Base-by-base conservation (phyloP, 2,113 vertebrate genomes). In the Ctenodactylus gundi region DNA sequence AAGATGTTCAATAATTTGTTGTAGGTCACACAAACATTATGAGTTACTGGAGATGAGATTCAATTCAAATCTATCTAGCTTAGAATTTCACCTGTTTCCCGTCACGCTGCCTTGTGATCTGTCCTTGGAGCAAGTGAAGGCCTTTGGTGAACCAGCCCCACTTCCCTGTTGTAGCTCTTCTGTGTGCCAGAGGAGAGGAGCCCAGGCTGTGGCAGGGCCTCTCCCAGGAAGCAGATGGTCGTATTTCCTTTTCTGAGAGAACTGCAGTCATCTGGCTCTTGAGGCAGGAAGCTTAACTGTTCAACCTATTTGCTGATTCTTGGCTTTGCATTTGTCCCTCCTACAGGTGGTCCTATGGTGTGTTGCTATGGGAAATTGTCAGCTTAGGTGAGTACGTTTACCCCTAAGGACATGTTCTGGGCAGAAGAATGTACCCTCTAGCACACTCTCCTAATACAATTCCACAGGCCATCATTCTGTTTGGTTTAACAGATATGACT, bases 331-430 rank as follows among this genome's bases (percentile, higher is more conserved):
- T 34, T 89, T 88, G 12, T 85, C 34, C 94, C 60, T 96, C 91
- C 97, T 96, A 31, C 97, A 99, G 99, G 41, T 99, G 99, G 99
- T 99, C 99, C 13, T 99, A 99, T 0, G 99, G 99, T 10, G 98
- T 99, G 65, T 97, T 99, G 7, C 96, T 99, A 7, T 99, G 99
- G 99, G 99, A 99, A 98, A 99, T 99, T 39, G 99, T 99, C 73
- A 99, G 99, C 96, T 98, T 99, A 97, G 99, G 99, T 99, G 85
- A 98, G 99, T 98, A 87, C 25, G 41, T 90, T 94, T 78, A 36
- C 1, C 58, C 15, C 20, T 8, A 9, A 10, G n/a, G 27, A 1
- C 2, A 93, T 62, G 58, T 49, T 55, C 49, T 7, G 18, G 13
- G 23, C 7, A 31, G 8, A 20, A 25, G 13, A 27, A 27, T 1